Base-by-base conservation (phyloP, 2,888 invertebrate genomes). In the Polymixis lichenea region DNA sequence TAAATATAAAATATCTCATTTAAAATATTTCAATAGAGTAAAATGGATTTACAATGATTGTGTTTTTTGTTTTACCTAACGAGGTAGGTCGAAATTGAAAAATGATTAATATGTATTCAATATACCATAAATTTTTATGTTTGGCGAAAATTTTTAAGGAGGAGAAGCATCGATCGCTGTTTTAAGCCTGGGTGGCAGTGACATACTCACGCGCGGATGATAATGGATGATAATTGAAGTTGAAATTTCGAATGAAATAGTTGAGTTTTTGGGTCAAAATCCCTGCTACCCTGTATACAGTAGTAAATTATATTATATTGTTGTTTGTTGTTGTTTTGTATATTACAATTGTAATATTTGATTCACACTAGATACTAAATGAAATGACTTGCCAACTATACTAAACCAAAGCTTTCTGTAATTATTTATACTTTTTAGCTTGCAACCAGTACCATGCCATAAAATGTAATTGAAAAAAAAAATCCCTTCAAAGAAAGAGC, bases 401-500 rank as follows among this genome's bases (percentile, higher is more conserved):
- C 22, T 22, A 53, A 22, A 53, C 9, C 53, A 11, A n/a, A 5
- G 13, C n/a, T n/a, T n/a, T 55, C n/a, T n/a, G 11, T 55, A 11
- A n/a, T n/a, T 13, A n/a, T n/a, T 55, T n/a, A 55, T 0, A n/a
- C 13, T 25, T 55, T 25, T 15, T 7, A 15, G 6, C n/a, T 15
- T 15, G 11, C 11, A 55, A 13, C 15, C 25, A 56, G 15, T 25
- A 25, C 2, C 15, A 25, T 15, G n/a, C 19, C 9, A 6, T 13
- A 55, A 38, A 49, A n/a, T 19, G 19, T 62, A 43, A 38, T 56
- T 56, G n/a, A 56, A 64, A 80, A 51, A 46, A 32, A 79, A 56
- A 78, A 64, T 65, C 38, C 53, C 17, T 51, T 13, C 43, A 58
- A 60, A 60, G 51, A 61, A 72, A 65, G 15, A 65, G 13, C 28